Base-by-base conservation (phyloP, 2,797 vertebrate species). In the Alcedo atthis region DNA sequence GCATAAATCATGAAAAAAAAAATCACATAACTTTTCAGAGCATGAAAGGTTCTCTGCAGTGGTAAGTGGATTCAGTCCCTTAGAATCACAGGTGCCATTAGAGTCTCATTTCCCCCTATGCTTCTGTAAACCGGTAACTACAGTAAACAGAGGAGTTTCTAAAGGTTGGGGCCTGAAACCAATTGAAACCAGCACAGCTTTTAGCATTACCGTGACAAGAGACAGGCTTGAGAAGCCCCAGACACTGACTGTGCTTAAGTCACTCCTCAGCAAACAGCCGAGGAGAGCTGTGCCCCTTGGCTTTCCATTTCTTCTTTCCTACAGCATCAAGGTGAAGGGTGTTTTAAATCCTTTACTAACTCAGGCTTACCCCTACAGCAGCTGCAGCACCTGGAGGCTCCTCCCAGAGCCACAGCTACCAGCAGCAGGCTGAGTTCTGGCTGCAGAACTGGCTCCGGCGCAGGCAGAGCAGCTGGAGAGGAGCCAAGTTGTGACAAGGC, bases 1-100 rank as follows among this genome's bases (percentile, higher is more conserved):
- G 97, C 97, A 98, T 97, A 97, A 97, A 95, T 87, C 91, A 94
- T 48, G 88, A 95, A 55, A 71, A 53, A 81, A 94, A 53, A 81
- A 94, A 59, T 81, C 97, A 95, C 93, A 40, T 63, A 86, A 85
- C 95, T 74, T 87, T 61, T 63, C 66, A 76, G 95, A 97, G 96
- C 97, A 94, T 69, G 49, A 81, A 95, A 95, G 95, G 96, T 93
- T 95, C 95, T 87, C 66, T 64, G 69, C 77, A 94, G 94, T 25
- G 93, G 97, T 96, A 96, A 97, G 97, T 93, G 93, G 35, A 28
- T 32, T 76, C 1, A 9, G 88, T 59, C 70, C 30, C 74, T 35
- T 53, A 66, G 92, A 90, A 84, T 43, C 13, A 35, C 13, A 32
- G 53, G 32, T 15, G 63, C 67, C 43, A 6, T 3, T 10, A 30